Base-by-base conservation (phyloP, 2,113 vertebrate species). In the Stictonetta naevosa region DNA sequence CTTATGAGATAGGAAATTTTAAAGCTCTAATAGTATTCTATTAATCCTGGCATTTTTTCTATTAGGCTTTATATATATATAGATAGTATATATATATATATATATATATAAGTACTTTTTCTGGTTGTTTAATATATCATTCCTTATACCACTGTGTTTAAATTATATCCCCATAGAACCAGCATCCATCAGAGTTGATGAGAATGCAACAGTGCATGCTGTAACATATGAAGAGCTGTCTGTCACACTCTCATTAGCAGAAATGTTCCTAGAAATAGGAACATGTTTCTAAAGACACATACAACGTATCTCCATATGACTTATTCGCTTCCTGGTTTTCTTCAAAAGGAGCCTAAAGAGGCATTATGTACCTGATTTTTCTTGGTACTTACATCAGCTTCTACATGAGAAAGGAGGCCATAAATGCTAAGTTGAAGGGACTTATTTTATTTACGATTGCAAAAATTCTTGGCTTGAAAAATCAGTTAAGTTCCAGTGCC, bases 391-490 rank as follows among this genome's bases (percentile, higher is more conserved):
- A 64, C 75, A 93, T 90, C 88, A 83, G 74, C 28, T 94, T 77
- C 71, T 81, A 66, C 36, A 75, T 13, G 77, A 95, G 83, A 94
- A 93, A 79, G 69, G 83, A 86, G 78, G 82, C 67, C 69, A 84
- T 55, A 71, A 64, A 69, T 52, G 56, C 81, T 92, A 83, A 93
- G 58, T 63, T 88, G 81, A 85, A 94, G 62, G 34, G 72, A 75
- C 72, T 92, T 73, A 56, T 2, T 91, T 93, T 81, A 84, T 92
- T 95, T 93, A 68, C 86, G 91, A 90, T 79, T 83, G 64, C 81
- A 96, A 56, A 77, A 82, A 84, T 80, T 74, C 58, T 92, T 44
- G 13, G 79, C 94, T 88, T 86, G 83, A 80, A 94, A 95, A 94
- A 92, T 84, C 67, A 89, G 85, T 85, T 87, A 83, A 83, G 22